Conservation (phyloP, 1,140 invertebrate genomes). For the Alviniconcha marisindica region DNA sequence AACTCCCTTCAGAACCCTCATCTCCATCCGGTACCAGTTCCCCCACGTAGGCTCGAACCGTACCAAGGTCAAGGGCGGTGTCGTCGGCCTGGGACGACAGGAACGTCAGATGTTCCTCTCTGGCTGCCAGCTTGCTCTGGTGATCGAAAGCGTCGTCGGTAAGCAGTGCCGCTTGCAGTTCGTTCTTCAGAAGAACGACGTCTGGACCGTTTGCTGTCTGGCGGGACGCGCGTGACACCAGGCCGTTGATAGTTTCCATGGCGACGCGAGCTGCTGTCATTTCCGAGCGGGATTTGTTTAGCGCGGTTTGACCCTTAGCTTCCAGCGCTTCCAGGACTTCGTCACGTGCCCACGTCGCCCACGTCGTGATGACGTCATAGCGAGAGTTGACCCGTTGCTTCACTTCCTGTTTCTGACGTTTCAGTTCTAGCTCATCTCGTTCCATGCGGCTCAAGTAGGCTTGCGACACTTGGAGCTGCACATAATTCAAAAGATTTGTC, state of each 20-base stretch:
- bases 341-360: conserved; percentile 30
- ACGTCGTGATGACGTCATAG: neutral
- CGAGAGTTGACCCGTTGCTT: neutral
- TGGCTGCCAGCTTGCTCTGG: neutral
- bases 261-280: neutral
- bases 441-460: conserved; percentile 5
- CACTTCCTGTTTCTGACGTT: conserved; percentile 26
- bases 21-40: neutral
- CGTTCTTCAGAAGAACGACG: neutral
- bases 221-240: neutral
- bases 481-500: too few relatives aligned
- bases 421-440: conserved; percentile 9
- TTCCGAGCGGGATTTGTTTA: neutral
- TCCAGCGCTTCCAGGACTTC: conserved; percentile 22
- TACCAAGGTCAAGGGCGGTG: neutral
- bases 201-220: neutral
- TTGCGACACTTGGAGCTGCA: neutral
- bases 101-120: neutral
- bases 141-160: neutral
- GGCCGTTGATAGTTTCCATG: neutral
- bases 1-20: too few relatives aligned
- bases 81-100: neutral
- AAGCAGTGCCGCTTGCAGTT: conserved; percentile 20
- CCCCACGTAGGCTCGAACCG: neutral
- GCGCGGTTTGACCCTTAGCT: neutral